These are phyloP conservation scores for Leptobrachium leishanense DNA, from an alignment of 2,113 vertebrate species.

Conservation along the genomic window DNA sequence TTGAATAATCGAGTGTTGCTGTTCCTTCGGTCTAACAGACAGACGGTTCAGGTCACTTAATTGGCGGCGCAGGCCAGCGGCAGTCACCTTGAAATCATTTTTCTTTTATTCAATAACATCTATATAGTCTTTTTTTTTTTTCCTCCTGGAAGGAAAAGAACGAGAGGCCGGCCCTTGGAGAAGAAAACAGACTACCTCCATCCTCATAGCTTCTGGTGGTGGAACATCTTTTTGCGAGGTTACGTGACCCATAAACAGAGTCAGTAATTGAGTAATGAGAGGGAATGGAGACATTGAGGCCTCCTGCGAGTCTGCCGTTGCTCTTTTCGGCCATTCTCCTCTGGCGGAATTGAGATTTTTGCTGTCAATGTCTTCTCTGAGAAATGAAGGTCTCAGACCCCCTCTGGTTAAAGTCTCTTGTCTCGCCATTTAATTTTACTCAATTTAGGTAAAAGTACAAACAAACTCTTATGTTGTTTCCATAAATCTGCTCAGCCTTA, in stretches of 20 bases:
- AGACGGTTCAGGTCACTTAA: background rate
- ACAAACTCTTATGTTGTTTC: no score
- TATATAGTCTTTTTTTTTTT: background rate
- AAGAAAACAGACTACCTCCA: background rate
- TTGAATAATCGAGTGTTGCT: no score
- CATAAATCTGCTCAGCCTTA: no score
- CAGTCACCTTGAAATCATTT: conserved; percentile 23
- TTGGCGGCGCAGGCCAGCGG: background rate
- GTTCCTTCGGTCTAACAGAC: no score
- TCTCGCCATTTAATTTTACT: no score
- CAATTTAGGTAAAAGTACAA: no score
- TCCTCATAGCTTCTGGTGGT: background rate
- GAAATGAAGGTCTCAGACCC: no score
- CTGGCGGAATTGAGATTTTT: no score
- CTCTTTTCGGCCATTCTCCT: no score
- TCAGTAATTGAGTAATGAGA: conserved; percentile 5
- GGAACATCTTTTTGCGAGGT: conserved; percentile 2
- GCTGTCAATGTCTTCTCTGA: no score
- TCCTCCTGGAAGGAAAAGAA: background rate
- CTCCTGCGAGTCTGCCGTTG: no score
- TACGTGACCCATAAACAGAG: conserved; percentile 31
- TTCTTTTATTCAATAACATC: background rate
- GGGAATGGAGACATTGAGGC: background rate
- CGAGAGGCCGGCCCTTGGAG: background rate
- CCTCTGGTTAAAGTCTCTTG: no score